phyloP scores from a whole-genome alignment of 2,888 invertebrate species.

The Morpho deidamia region DNA sequence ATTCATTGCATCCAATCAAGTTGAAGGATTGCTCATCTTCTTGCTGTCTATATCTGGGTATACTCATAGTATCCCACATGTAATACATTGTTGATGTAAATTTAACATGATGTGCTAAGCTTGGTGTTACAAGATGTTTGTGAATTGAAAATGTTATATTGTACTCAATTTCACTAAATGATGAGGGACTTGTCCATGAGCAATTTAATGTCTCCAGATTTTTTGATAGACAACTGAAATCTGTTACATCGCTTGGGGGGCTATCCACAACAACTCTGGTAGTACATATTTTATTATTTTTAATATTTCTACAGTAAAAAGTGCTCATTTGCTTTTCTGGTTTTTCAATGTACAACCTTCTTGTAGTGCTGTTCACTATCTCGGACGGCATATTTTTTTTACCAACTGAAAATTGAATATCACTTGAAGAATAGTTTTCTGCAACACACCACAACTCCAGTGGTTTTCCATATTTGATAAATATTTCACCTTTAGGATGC shows the following conservation, averaged over 20 bases:
- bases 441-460: constrained; percentile 82
- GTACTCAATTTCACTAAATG: constrained; percentile 54
- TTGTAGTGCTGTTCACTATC: constrained; percentile 80
- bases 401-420: constrained; percentile 59
- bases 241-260: constrained; percentile 80
- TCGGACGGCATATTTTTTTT: constrained; percentile 45
- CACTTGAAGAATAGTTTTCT: constrained; percentile 53
- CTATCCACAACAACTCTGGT: constrained; percentile 62
- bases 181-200: constrained; percentile 80
- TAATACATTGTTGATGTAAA: constrained; percentile 40
- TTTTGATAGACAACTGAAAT: constrained; percentile 85
- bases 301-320: constrained; percentile 74
- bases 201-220: constrained; percentile 88
- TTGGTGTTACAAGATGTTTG: constrained; percentile 34
- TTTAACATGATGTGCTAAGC: constrained; percentile 33
- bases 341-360: constrained; percentile 73
- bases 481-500: constrained; percentile 76
- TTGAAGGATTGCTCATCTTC: constrained; percentile 74
- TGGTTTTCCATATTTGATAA: constrained; percentile 78
- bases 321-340: constrained; percentile 71
- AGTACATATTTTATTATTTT: constrained; percentile 42
- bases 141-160: constrained; percentile 44
- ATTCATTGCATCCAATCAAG: constrained; percentile 79
- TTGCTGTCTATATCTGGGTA: constrained; percentile 64
- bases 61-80: constrained; percentile 46